Base-by-base conservation (phyloP, 1,140 invertebrate genomes). In the Temnothorax nylanderi region DNA sequence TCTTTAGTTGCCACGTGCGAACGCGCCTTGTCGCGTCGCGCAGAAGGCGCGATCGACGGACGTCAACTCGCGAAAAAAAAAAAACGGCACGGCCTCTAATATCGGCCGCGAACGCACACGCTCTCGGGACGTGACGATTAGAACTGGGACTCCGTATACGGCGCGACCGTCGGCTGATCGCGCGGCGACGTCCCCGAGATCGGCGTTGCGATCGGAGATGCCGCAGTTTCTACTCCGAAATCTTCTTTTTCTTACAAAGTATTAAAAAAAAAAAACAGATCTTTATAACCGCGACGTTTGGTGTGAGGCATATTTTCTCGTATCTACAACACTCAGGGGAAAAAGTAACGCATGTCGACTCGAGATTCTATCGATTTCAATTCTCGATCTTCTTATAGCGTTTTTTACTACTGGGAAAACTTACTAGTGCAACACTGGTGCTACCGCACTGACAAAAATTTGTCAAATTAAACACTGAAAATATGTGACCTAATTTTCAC, bases 61-160 rank as follows among this genome's bases (percentile, higher is more conserved):
- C 65, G 41, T 49, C 65, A 18, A 49, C 34, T 65, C 62, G 64
- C n/a, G 10, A 21, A 69, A 16, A 26, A 26, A 32, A 58, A 60
- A 51, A 34, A 26, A 69, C 34, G 26, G 10, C 13, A 5, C 3
- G 37, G 21, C 54, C 37, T 18, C 37, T 18, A 58, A 76, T 60
- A 58, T 76, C 54, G 54, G 74, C n/a, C 32, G 34, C 54, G 34
- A 60, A 60, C 74, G 54, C 37, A 18, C 56, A 76, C 37, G 74
- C 21, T 44, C 74, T 26, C 37, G 34, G 13, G 13, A 76, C 74
- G 74, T 76, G 37, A 32, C 74, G 74, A 76, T 76, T 54, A 76
- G 34, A 58, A 16, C 54, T 60, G 54, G 54, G 26, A 76, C 37
- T 76, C 54, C 56, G 37, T 76, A 76, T 76, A 76, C 54, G 74